Percentiles rank a stretch among this genome's conserved stretches.
Evolutionary conservation across 2,888 invertebrate genomes (phyloP).

Genomic region (Lasioglossum vierecki): DNA sequence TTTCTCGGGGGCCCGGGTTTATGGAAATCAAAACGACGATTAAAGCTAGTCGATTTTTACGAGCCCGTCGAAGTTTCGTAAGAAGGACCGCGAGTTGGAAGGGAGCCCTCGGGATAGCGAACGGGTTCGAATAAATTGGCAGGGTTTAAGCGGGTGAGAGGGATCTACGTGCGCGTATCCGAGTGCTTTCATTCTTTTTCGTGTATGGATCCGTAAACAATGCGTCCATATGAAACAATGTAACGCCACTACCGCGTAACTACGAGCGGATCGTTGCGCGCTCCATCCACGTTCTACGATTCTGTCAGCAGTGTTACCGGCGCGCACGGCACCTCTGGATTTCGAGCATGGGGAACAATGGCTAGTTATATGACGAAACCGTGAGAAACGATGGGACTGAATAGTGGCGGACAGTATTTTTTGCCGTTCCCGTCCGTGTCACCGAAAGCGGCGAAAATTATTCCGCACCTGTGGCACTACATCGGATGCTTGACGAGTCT

Average conservation of each 20-base stretch:
- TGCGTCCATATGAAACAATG: slow-evolving; percentile 66
- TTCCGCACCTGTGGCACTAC: slow-evolving; percentile 47
- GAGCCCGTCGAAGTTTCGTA: slow-evolving; percentile 1
- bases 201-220: slow-evolving; percentile 68
- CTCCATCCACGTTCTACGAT: slow-evolving; percentile 46
- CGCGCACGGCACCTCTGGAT: slow-evolving; percentile 24
- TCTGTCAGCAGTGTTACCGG: slow-evolving; percentile 45
- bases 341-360: slow-evolving; percentile 58
- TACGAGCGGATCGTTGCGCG: slow-evolving; percentile 50
- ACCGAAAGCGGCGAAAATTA: slow-evolving; percentile 53
- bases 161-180: slow-evolving; percentile 47
- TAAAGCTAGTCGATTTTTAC: slow-evolving; percentile 1
- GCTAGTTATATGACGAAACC: slow-evolving; percentile 53
- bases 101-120: neutral
- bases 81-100: neutral
- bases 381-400: slow-evolving; percentile 42
- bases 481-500: slow-evolving; percentile 35
- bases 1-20: slow-evolving; percentile 19
- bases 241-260: slow-evolving; percentile 56
- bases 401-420: slow-evolving; percentile 35
- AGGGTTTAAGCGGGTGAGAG: slow-evolving; percentile 46
- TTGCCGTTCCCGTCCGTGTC: slow-evolving; percentile 19
- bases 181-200: slow-evolving; percentile 61
- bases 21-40: slow-evolving; percentile 11
- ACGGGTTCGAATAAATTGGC: slow-evolving; percentile 44